phyloP scores from a whole-genome alignment of 2,888 invertebrate species.

The Conomelus anceps region DNA sequence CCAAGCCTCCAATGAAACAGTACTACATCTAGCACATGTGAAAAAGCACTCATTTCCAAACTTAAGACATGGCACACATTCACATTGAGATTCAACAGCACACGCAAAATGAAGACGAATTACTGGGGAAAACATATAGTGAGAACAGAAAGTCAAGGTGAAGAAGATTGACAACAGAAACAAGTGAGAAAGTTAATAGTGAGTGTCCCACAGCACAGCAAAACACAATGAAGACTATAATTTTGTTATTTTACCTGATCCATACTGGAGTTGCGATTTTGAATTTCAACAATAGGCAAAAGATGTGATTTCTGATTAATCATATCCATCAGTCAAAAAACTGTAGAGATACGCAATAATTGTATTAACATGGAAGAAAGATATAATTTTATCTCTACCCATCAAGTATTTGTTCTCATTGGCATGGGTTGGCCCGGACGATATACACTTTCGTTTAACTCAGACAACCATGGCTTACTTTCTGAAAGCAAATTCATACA shows the following conservation, averaged over 20 bases:
- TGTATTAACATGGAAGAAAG: neutral
- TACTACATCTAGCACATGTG: too few species aligned
- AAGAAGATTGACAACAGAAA: neutral
- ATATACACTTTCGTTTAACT: neutral
- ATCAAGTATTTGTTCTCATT: neutral
- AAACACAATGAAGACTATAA: neutral
- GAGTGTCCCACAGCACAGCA: neutral
- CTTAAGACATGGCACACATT: too few species aligned
- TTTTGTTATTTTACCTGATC: neutral
- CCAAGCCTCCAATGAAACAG: too few species aligned
- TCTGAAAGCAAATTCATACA: neutral
- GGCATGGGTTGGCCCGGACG: neutral
- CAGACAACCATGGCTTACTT: neutral
- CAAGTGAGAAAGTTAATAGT: neutral
- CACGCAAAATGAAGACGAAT: neutral
- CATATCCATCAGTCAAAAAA: neutral
- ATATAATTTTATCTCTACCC: neutral
- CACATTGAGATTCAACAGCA: too few species aligned
- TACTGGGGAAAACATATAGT: neutral
- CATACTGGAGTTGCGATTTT: neutral
- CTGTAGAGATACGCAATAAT: neutral
- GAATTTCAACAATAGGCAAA: neutral
- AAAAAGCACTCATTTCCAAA: too few species aligned
- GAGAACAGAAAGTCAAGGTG: neutral
- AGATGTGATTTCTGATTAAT: neutral